A percentile compares a stretch with the other conserved stretches of the same genome.
phyloP scores from a whole-genome alignment of 2,888 invertebrate species.

The Tachina grossa region DNA sequence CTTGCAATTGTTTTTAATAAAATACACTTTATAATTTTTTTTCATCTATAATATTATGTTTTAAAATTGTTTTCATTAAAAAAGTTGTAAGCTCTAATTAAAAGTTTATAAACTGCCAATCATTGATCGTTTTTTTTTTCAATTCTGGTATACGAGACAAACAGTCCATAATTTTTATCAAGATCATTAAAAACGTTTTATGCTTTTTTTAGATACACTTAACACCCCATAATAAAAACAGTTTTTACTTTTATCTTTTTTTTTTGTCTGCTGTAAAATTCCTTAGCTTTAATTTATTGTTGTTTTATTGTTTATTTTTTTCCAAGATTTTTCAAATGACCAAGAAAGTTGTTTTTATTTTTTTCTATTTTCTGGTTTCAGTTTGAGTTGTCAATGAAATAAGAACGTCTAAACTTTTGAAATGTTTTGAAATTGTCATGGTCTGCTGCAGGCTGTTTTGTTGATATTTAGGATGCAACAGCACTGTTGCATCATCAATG shows the following conservation, averaged over 20 bases:
- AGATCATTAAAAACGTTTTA: constrained; percentile 28
- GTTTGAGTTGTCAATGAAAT: constrained; percentile 45
- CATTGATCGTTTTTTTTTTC: neutral
- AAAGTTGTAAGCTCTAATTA: constrained; percentile 22
- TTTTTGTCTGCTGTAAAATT: neutral
- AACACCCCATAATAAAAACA: constrained; percentile 12
- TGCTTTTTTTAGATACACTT: neutral
- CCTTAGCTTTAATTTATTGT: constrained; percentile 22
- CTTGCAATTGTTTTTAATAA: too few species aligned
- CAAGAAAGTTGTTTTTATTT: constrained; percentile 33
- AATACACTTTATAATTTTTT: too few species aligned
- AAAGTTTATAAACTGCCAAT: constrained; percentile 2
- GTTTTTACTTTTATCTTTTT: constrained; percentile 4
- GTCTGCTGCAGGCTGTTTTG: constrained; percentile 25
- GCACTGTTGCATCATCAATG: constrained; percentile 14
- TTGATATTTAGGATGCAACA: constrained; percentile 19
- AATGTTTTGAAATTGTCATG: constrained; percentile 32
- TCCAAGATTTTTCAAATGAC: constrained; percentile 1
- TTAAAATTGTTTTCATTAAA: neutral
- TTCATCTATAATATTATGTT: too few species aligned
- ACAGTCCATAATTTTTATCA: constrained; percentile 6
- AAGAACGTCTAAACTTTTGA: constrained; percentile 15
- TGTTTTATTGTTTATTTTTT: constrained; percentile 15
- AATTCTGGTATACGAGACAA: neutral
- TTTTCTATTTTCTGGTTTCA: neutral